These are phyloP conservation scores for Sarcoramphus papa DNA, from an alignment of 2,797 vertebrate species.

Conservation along the genomic window DNA sequence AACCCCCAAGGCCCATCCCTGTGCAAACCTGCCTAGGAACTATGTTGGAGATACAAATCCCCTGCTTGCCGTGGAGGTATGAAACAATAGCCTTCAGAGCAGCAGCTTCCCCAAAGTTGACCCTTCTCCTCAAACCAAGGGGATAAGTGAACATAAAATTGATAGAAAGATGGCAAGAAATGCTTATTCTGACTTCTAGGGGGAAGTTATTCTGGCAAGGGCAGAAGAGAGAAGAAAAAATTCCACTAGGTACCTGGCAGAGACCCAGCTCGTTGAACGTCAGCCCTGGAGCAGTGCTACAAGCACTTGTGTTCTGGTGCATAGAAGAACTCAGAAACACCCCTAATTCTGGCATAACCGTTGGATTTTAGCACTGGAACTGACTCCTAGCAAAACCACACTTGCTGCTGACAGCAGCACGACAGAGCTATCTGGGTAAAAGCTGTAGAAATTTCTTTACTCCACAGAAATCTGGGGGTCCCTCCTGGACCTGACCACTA, in stretches of 20 bases:
- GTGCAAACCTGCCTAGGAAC: neutral
- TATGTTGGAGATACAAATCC: neutral
- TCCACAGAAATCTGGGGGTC: neutral
- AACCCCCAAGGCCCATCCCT: rapidly evolving
- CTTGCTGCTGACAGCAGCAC: neutral
- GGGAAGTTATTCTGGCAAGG: neutral
- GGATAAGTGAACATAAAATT: neutral
- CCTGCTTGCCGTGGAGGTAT: neutral
- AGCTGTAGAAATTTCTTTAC: neutral
- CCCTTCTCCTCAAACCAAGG: neutral
- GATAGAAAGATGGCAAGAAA: neutral
- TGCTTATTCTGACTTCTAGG: neutral
- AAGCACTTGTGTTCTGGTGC: neutral
- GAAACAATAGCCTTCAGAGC: neutral
- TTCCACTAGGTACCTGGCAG: neutral
- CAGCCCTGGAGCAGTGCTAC: neutral
- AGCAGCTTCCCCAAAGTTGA: neutral
- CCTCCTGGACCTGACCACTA: neutral
- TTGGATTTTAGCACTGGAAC: neutral
- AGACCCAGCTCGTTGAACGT: neutral
- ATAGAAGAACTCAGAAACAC: neutral
- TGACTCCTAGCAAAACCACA: neutral
- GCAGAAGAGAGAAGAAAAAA: neutral
- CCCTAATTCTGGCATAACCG: neutral
- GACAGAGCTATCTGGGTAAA: neutral